These are phyloP conservation scores for Diadema setosum DNA, from an alignment of 35 echinoderm and acorn worm species.

Conservation along the genomic window DNA sequence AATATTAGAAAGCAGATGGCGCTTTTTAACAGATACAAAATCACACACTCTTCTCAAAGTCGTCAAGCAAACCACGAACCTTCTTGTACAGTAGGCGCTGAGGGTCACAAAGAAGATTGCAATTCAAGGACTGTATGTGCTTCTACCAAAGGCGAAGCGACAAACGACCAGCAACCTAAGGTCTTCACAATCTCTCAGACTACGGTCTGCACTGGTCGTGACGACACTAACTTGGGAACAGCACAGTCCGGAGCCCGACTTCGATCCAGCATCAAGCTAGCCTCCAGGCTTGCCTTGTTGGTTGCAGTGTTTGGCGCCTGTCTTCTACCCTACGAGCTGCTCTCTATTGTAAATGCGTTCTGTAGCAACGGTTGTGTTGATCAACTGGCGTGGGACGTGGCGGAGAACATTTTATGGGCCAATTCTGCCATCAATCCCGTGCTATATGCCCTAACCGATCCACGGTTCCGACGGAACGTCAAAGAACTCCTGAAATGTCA, in stretches of 20 bases:
- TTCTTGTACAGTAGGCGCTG: background rate
- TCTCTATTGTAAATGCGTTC: background rate
- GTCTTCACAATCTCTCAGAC: background rate
- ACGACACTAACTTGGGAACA: too few species aligned
- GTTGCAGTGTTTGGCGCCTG: slow-evolving; percentile 21
- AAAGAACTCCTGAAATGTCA: background rate
- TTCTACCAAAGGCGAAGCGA: background rate
- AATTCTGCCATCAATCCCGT: slow-evolving; percentile 17
- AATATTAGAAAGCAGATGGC: background rate
- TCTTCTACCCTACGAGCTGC: slow-evolving; percentile 26
- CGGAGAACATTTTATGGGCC: background rate
- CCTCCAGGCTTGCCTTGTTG: slow-evolving; percentile 13
- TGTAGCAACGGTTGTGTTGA: background rate
- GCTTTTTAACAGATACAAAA: background rate
- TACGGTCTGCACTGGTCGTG: background rate
- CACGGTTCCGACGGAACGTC: background rate
- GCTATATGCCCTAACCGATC: slow-evolving; percentile 16
- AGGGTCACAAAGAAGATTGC: background rate
- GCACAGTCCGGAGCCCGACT: background rate
- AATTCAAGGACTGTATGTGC: background rate
- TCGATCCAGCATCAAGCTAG: slow-evolving; percentile 1
- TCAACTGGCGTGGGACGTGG: background rate
- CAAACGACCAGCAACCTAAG: background rate
- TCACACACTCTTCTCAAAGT: background rate
- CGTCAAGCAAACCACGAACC: background rate